Conservation (phyloP, 2,797 vertebrate species). For the Hirundo rustica region DNA sequence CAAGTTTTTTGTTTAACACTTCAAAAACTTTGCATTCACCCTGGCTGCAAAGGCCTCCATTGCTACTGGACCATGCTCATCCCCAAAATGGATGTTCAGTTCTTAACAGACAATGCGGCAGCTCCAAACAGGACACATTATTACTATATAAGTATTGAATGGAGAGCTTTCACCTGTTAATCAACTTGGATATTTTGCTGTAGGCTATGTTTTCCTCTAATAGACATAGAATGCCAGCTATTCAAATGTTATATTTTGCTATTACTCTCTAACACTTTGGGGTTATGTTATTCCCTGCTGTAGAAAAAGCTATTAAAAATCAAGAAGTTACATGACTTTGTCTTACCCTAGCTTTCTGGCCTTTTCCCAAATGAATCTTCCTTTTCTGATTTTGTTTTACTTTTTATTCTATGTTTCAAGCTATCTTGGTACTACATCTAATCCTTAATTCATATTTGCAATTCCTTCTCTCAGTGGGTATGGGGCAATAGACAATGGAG, state of each 20-base stretch:
- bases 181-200: neutral
- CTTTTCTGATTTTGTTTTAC: slow-evolving; percentile 1
- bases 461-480: neutral
- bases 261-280: neutral
- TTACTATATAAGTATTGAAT: neutral
- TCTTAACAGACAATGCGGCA: neutral
- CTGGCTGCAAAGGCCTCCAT: neutral
- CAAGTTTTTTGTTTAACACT: neutral
- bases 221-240: neutral
- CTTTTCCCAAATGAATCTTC: neutral
- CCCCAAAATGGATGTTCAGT: neutral
- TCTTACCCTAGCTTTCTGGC: neutral
- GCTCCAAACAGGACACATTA: neutral
- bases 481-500: neutral
- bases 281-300: neutral
- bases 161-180: neutral
- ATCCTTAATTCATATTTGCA: neutral
- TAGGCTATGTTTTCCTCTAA: neutral
- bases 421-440: neutral
- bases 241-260: neutral
- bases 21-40: neutral
- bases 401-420: neutral
- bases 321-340: neutral
- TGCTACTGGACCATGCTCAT: neutral
- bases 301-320: slow-evolving; percentile 27